Evolutionary conservation across 2,113 vertebrate genomes (phyloP).

Genomic region (Rhabdomys dilectus): DNA sequence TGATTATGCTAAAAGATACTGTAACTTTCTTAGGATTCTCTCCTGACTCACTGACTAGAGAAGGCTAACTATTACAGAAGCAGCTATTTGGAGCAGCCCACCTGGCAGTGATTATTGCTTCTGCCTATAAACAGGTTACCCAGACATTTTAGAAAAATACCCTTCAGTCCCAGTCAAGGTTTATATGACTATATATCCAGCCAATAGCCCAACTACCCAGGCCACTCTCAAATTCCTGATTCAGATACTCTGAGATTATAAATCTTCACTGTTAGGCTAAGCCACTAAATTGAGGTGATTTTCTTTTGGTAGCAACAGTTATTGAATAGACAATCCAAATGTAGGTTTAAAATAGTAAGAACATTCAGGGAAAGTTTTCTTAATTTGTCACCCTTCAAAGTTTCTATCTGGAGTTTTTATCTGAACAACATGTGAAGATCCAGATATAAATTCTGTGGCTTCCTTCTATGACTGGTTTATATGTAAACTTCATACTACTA

Average conservation of each 20-base stretch:
- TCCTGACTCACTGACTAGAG: not conserved
- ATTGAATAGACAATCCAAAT: not conserved
- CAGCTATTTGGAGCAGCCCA: not conserved
- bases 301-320: not conserved
- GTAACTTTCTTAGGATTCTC: not conserved
- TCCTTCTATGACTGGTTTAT: not conserved
- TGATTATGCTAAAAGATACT: not conserved
- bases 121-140: not conserved
- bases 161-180: not conserved
- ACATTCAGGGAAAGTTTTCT: not conserved
- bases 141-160: not conserved
- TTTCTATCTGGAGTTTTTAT: not conserved
- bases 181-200: not conserved
- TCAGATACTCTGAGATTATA: not conserved
- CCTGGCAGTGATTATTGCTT: not conserved
- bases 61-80: not conserved
- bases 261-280: not conserved
- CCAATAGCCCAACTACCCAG: not conserved
- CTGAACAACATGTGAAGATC: slow-evolving; percentile 46
- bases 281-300: not conserved
- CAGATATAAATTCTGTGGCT: not conserved
- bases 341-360: not conserved
- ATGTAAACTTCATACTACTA: not conserved
- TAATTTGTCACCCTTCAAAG: slow-evolving; percentile 13
- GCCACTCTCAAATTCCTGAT: not conserved